A percentile compares a stretch with the other conserved stretches of the same genome.
Conservation (phyloP, 2,888 invertebrate genomes). For the Theodoxus fluviatilis region DNA sequence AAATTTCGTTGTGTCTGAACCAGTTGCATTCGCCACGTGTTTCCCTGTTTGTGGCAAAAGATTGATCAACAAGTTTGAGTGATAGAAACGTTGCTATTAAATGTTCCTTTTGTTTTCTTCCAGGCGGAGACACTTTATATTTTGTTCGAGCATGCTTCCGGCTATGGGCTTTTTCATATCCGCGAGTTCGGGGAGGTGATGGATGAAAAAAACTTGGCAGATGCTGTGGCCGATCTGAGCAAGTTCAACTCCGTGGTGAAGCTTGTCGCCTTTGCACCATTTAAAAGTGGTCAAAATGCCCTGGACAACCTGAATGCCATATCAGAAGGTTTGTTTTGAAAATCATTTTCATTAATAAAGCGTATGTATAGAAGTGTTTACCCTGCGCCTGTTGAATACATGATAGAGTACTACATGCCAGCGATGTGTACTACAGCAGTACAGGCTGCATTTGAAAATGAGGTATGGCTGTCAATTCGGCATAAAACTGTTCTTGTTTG, state of each 20-base stretch:
- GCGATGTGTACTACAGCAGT: too few species aligned
- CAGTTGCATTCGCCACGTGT: not conserved
- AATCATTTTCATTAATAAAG: not conserved
- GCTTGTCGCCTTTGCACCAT: conserved; percentile 87
- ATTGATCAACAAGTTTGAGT: too few species aligned
- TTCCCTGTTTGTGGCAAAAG: not conserved
- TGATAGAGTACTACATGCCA: too few species aligned
- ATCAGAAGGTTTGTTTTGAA: conserved; percentile 79
- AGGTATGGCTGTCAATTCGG: too few species aligned
- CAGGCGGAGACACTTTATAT: conserved; percentile 66
- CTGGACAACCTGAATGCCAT: conserved; percentile 94
- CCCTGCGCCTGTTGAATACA: too few species aligned
- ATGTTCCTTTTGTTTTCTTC: conserved; percentile 30
- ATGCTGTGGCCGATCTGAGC: conserved; percentile 83
- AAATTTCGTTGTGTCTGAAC: not conserved
- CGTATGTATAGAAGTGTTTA: too few species aligned
- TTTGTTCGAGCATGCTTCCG: conserved; percentile 96
- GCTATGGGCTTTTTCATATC: conserved; percentile 89
- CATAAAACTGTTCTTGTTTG: too few species aligned
- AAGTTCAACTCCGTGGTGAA: conserved; percentile 92
- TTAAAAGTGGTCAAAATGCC: conserved; percentile 82
- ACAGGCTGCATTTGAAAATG: too few species aligned
- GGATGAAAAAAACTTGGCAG: conserved; percentile 84
- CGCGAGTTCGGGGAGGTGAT: conserved; percentile 95
- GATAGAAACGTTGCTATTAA: too few species aligned